Percentiles rank a stretch among this genome's conserved stretches.
Conservation (phyloP, 2,888 invertebrate species). For the Hydrotaea cyrtoneurina region DNA sequence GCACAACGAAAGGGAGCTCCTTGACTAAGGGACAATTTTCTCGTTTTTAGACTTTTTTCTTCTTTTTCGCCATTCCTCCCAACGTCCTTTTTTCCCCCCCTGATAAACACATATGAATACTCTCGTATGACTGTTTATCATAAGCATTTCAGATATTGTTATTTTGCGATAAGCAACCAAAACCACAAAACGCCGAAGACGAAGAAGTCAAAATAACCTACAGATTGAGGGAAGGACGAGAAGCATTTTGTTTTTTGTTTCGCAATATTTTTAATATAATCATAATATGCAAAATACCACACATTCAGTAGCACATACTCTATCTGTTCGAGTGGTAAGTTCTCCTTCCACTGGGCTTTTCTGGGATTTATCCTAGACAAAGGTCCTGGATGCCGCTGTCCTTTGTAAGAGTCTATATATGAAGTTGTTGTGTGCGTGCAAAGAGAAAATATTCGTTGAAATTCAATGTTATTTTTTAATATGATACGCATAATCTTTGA, state of each 20-base stretch:
- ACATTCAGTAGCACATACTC: slow-evolving; percentile 35
- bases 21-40: slow-evolving; percentile 60
- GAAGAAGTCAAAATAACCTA: not conserved
- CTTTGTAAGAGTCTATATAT: not conserved
- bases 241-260: slow-evolving; percentile 27
- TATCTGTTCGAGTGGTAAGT: not conserved
- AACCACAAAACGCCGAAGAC: slow-evolving; percentile 10
- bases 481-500: slow-evolving; percentile 57
- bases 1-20: not conserved
- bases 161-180: slow-evolving; percentile 38
- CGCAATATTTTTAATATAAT: slow-evolving; percentile 54
- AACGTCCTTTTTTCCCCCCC: slow-evolving; percentile 1
- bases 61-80: not conserved
- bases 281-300: slow-evolving; percentile 63
- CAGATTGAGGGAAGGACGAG: not conserved
- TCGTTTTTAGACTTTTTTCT: slow-evolving; percentile 33
- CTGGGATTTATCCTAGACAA: not conserved
- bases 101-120: slow-evolving; percentile 45
- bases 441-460: slow-evolving; percentile 31
- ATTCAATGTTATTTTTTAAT: slow-evolving; percentile 51
- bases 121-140: slow-evolving; percentile 53
- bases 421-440: not conserved
- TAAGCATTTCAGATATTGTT: slow-evolving; percentile 41
- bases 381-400: slow-evolving; percentile 26
- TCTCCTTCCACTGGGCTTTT: not conserved